Conservation (phyloP, 1,140 invertebrate genomes). For the Drosophila funebris region DNA sequence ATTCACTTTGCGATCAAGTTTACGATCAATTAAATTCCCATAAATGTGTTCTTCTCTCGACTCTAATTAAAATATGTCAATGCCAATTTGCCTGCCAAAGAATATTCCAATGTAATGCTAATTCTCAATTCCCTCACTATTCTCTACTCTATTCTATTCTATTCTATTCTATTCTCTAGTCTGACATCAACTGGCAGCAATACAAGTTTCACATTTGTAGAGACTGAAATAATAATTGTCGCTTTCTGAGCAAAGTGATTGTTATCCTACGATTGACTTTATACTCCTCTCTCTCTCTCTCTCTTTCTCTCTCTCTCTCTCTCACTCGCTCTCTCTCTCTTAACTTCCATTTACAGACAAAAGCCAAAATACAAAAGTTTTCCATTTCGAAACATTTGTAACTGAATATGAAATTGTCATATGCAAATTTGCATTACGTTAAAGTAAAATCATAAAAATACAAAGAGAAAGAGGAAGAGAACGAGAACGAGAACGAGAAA, state of each 20-base stretch:
- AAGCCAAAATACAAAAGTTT: slow-evolving; percentile 51
- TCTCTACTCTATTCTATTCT: neutral
- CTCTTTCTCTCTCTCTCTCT: neutral
- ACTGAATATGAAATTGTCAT: slow-evolving; percentile 51
- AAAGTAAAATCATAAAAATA: slow-evolving; percentile 36
- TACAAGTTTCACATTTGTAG: slow-evolving; percentile 3
- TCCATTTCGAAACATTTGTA: slow-evolving; percentile 58
- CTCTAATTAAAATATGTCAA: slow-evolving; percentile 57
- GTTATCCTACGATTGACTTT: slow-evolving; percentile 35
- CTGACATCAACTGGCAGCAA: neutral
- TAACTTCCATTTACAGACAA: slow-evolving; percentile 34
- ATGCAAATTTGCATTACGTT: slow-evolving; percentile 54
- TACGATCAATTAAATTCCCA: slow-evolving; percentile 55
- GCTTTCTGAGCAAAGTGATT: slow-evolving; percentile 47
- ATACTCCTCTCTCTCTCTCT: neutral
- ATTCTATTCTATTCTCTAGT: neutral
- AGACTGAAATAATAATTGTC: slow-evolving; percentile 62
- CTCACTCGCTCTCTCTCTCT: neutral
- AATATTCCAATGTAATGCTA: slow-evolving; percentile 58
- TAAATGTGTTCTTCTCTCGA: slow-evolving; percentile 20
- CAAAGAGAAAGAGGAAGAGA: slow-evolving; percentile 52
- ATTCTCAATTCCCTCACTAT: slow-evolving; percentile 26
- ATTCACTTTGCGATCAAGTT: neutral
- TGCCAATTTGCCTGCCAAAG: slow-evolving; percentile 27
- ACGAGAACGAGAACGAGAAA: neutral